phyloP scores from a whole-genome alignment of 2,797 vertebrate genomes.

The Dryobates pubescens region DNA sequence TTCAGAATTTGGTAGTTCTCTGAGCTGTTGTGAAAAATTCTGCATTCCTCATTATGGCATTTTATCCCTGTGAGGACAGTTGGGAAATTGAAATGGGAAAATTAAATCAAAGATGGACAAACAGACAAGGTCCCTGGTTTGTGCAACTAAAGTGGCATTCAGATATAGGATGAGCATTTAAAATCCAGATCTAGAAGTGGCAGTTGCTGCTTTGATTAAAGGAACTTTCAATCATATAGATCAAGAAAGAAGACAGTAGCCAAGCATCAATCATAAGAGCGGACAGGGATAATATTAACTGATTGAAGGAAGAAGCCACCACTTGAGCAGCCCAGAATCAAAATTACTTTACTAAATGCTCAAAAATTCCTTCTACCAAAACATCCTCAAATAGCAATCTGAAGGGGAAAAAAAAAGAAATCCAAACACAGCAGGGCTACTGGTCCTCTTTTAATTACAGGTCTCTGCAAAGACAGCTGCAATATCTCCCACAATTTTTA shows the following conservation, averaged over 20 bases:
- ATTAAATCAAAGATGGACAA: neutral
- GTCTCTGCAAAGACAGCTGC: neutral
- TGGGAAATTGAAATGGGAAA: neutral
- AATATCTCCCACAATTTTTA: neutral
- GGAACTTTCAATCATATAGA: neutral
- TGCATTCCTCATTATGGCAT: neutral
- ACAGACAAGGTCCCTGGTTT: neutral
- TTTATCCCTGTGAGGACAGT: neutral
- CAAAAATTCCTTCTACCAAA: neutral
- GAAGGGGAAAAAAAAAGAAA: neutral
- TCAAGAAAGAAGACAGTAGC: neutral
- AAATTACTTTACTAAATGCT: neutral
- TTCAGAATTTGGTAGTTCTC: neutral
- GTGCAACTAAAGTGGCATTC: neutral
- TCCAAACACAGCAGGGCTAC: neutral
- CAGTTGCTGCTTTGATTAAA: neutral
- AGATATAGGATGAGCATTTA: neutral
- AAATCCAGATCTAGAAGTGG: neutral
- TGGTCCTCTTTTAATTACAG: constrained; percentile 23
- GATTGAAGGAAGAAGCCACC: neutral
- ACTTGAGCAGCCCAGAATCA: neutral
- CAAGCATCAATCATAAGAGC: neutral
- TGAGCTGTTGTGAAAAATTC: neutral
- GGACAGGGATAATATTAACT: neutral
- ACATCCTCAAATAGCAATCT: neutral